phyloP scores from a whole-genome alignment of 2,888 invertebrate genomes.

The Pegoplata infirma region DNA sequence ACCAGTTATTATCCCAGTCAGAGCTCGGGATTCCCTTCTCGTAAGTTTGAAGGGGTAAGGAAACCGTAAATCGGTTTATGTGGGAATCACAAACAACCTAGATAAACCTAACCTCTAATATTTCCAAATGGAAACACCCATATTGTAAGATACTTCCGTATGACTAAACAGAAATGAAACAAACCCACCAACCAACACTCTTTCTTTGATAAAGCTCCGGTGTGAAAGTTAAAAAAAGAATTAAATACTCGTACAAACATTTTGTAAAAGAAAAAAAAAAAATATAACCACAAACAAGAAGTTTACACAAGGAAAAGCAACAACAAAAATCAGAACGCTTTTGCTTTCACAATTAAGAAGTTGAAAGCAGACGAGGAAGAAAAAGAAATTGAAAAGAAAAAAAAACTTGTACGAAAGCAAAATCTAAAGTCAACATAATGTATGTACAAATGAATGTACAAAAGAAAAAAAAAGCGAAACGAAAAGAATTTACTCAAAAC shows the following conservation, averaged over 20 bases:
- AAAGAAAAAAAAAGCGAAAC: conserved; percentile 25
- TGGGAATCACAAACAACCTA: no score
- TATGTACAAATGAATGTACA: background rate
- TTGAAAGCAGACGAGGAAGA: conserved; percentile 63
- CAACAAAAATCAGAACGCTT: conserved; percentile 64
- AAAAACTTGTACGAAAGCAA: conserved; percentile 59
- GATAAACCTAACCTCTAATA: no score
- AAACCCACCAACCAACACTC: conserved; percentile 23
- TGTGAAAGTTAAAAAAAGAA: conserved; percentile 64
- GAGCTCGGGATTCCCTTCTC: no score
- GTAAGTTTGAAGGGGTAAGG: no score
- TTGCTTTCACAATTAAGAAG: conserved; percentile 65
- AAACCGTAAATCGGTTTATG: no score
- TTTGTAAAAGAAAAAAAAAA: conserved; percentile 24
- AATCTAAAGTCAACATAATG: conserved; percentile 14
- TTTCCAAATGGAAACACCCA: conserved; percentile 47
- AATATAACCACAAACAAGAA: conserved; percentile 42
- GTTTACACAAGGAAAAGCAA: conserved; percentile 38
- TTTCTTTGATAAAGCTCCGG: conserved; percentile 50
- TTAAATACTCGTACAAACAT: conserved; percentile 41
- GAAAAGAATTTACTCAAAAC: conserved; percentile 42
- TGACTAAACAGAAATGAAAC: conserved; percentile 32
- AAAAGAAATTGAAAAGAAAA: conserved; percentile 58
- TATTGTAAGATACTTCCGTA: conserved; percentile 56
- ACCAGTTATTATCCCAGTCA: no score